A percentile compares a stretch with the other conserved stretches of the same genome.
Conservation (phyloP, 2,888 invertebrate species). For the Dryobota labecula region DNA sequence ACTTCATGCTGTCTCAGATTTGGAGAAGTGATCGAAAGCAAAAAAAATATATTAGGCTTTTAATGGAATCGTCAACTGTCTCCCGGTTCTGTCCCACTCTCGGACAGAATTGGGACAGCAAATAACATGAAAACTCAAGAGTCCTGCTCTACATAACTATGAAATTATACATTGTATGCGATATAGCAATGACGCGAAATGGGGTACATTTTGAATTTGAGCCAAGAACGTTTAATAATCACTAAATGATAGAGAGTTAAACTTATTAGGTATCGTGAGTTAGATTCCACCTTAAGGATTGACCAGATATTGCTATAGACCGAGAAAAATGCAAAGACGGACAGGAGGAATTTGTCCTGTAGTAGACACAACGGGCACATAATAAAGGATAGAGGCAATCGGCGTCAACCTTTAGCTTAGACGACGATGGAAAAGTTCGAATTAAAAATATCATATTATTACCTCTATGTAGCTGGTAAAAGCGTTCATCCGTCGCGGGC, state of each 20-base stretch:
- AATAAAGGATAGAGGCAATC: neutral
- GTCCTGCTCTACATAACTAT: slow-evolving; percentile 6
- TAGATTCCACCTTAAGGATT: neutral
- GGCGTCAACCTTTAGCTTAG: neutral
- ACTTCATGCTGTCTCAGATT: neutral
- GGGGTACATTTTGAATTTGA: neutral
- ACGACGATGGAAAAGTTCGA: neutral
- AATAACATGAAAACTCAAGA: slow-evolving; percentile 31
- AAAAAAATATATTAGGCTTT: neutral
- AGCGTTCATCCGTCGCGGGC: no score
- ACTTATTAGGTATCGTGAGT: neutral
- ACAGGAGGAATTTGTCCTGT: neutral
- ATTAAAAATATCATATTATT: no score
- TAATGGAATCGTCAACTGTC: slow-evolving; percentile 19
- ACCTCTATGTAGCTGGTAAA: no score
- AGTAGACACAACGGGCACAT: neutral
- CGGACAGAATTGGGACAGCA: slow-evolving; percentile 32
- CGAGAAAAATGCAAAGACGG: neutral
- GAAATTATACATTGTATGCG: slow-evolving; percentile 14
- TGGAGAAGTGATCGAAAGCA: neutral
- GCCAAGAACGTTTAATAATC: neutral
- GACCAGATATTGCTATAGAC: neutral
- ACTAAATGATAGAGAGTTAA: neutral
- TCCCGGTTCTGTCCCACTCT: slow-evolving; percentile 7
- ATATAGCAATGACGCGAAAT: neutral